Base-by-base conservation (phyloP, 2,888 invertebrate genomes). In the Epinotia brunnichana region DNA sequence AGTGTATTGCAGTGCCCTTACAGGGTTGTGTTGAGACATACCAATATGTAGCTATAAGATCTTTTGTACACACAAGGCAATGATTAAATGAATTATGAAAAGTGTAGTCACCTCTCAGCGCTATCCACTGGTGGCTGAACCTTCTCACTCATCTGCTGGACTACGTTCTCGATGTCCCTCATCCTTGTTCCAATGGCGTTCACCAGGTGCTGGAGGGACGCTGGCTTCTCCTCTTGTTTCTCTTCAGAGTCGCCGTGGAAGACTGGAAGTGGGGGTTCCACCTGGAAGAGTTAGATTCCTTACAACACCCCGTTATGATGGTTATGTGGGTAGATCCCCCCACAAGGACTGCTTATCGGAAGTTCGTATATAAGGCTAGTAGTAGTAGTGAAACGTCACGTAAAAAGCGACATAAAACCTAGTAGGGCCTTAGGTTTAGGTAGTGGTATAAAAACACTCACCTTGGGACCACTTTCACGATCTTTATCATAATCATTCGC, bases 141-240 rank as follows among this genome's bases (percentile, higher is more conserved):
- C 63, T 91, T 91, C 21, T 88, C 87, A n/a, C 86, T 90, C 91
- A 91, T 91, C 75, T 81, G 81, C 76, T 90, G 89, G 0, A 91
- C 90, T 0, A 90, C 91, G 9, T 79, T 83, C 71, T 91, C 90
- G 2, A 90, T 91, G 67, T 91, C 90, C 2, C 87, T 79, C 91
- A 92, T 90, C n/a, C 91, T 81, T 21, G 84, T 87, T 0, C 92
- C 92, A 21, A 92, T 92, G 0, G 92, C 91, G 70, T 93, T 91
- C 2, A 92, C 92, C 41, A 92, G 70, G 0, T 89, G 87, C 59
- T 92, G 90, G 0, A 92, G 83, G 69, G 90, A 88, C 0, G 79
- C 70, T 0, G 87, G 79, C 11, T 85, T 86, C 1, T 82, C 78
- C 0, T 82, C 81, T 11, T 83, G 81, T 48, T 85, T 86, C 1